These are phyloP conservation scores for Crotalus tigris DNA, from an alignment of 2,113 vertebrate genomes.

Conservation along the genomic window DNA sequence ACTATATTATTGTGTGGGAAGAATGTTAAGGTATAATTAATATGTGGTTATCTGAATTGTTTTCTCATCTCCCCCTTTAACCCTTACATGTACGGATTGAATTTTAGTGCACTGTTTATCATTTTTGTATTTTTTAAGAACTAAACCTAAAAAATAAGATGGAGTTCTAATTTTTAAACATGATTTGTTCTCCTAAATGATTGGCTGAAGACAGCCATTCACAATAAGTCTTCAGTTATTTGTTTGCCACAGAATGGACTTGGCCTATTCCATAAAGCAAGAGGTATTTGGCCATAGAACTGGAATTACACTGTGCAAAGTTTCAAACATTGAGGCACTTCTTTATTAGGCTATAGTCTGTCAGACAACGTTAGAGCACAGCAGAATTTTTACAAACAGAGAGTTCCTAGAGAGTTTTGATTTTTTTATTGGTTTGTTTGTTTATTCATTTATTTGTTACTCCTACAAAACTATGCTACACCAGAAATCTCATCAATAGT, in stretches of 20 bases:
- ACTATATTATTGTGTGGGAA: background rate
- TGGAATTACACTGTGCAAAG: background rate
- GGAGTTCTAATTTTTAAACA: background rate
- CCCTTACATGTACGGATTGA: background rate
- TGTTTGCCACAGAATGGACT: background rate
- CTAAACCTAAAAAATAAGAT: background rate
- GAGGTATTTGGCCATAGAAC: background rate
- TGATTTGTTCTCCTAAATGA: conserved; percentile 14
- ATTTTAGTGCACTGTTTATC: background rate
- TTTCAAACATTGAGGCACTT: background rate
- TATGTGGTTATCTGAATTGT: background rate
- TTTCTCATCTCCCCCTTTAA: background rate
- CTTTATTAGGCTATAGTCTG: background rate
- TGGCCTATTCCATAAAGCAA: background rate
- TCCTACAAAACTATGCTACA: background rate
- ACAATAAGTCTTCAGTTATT: background rate
- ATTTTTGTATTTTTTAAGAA: background rate
- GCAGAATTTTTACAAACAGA: background rate
- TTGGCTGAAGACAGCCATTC: conserved; percentile 10
- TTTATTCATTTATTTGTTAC: background rate
- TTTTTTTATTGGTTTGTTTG: background rate
- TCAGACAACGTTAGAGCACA: background rate
- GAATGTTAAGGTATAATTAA: background rate
- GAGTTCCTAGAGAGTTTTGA: background rate
- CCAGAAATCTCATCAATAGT: background rate